Base-by-base conservation (phyloP, 2,888 invertebrate genomes). In the Eupithecia subfuscata region DNA sequence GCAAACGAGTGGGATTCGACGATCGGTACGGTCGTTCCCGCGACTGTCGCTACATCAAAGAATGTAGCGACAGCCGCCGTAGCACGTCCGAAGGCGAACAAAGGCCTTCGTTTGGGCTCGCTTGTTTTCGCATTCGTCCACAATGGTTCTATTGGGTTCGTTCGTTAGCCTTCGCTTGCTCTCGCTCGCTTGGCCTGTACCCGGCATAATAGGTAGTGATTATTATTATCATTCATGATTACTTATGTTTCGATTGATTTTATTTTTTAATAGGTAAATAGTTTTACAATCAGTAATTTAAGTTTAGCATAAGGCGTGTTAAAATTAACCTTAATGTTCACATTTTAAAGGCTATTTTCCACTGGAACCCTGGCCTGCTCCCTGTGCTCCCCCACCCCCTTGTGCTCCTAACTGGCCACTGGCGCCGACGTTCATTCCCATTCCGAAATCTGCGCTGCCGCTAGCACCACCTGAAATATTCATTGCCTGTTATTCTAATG, bases 401-500 rank as follows among this genome's bases (percentile, higher is more conserved):
- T 43, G 43, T 12, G 43, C 68, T 22, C 25, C 43, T 4, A n/a
- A 5, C 45, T 45, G 45, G 45, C 45, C 43, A 16, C 14, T 25
- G 4, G 14, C 68, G n/a, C 43, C 68, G 22, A 3, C 60, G 12
- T 6, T 25, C 6, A 25, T 12, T 12, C 60, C 25, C 0, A 60
- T 0, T 60, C 25, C 60, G 6, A 68, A 40, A 16, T 25, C 68
- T 14, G 60, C 60, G 5, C 3, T 4, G 12, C 67, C 67, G 22
- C 68, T 45, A 40, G 14, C n/a, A n/a, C 68, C 40, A 37, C 67
- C 68, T 68, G 25, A 25, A 68, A 68, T 60, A 11, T 56, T 8
- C 16, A 16, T 45, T 43, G 43, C 16, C 45, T 45, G 45, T 40
- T 40, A 40, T 40, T 11, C 30, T 30, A 30, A 30, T 30, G 30